Conservation (phyloP, 92 coral and sea anemone genomes). For the Blastomussa wellsi region DNA sequence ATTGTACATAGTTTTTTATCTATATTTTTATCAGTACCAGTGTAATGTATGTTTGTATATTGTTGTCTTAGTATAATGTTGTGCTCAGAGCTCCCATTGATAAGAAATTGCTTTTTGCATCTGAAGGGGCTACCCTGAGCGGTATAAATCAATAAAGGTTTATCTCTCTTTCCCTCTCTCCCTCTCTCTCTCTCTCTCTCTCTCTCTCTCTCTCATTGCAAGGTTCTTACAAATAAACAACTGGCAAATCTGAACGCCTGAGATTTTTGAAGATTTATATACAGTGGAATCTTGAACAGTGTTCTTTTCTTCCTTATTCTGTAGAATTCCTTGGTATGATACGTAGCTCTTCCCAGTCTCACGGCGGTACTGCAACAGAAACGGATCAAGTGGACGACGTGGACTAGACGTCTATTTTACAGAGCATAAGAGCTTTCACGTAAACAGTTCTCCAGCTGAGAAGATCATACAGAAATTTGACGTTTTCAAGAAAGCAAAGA, state of each 20-base stretch:
- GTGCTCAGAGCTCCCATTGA: too few species aligned
- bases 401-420: constrained; percentile 29
- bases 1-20: too few species aligned
- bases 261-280: background rate
- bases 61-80: too few species aligned
- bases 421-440: background rate
- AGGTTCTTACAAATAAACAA: background rate
- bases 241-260: background rate
- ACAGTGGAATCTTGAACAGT: background rate
- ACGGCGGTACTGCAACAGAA: background rate
- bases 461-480: background rate
- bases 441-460: background rate
- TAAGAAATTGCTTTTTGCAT: too few species aligned
- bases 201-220: too few species aligned
- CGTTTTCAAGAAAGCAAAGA: background rate
- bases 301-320: background rate
- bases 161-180: too few species aligned
- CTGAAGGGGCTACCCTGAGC: too few species aligned
- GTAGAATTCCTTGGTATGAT: constrained; percentile 49
- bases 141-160: too few species aligned
- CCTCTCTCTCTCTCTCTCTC: too few species aligned
- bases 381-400: constrained; percentile 53
- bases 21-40: too few species aligned
- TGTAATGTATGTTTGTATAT: too few species aligned
- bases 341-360: constrained; percentile 37